Conservation (phyloP, 2,113 vertebrate species). For the Myodes glareolus region DNA sequence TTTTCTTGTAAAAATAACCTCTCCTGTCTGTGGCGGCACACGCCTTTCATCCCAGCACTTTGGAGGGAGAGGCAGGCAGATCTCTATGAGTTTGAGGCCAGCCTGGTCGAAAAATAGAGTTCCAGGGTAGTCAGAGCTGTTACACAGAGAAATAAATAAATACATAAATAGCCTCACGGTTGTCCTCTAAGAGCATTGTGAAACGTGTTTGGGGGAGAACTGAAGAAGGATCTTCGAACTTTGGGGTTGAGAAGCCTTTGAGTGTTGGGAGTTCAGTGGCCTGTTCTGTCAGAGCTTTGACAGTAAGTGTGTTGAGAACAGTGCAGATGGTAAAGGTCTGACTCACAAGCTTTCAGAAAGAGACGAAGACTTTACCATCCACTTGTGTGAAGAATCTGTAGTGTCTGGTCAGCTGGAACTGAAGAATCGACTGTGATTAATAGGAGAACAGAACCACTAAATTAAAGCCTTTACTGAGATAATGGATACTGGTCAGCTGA, state of each 20-base stretch:
- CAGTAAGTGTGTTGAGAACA: not conserved
- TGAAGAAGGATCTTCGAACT: not conserved
- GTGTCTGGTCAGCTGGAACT: not conserved
- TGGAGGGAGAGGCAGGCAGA: too few relatives aligned
- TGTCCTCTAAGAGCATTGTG: not conserved
- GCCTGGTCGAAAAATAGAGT: too few relatives aligned
- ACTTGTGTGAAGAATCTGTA: not conserved
- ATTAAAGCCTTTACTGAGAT: not conserved
- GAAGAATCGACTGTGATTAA: not conserved
- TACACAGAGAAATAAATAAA: too few relatives aligned
- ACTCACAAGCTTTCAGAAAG: not conserved
- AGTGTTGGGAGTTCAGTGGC: not conserved
- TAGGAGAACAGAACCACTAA: not conserved
- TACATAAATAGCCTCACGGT: not conserved
- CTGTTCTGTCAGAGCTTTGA: not conserved
- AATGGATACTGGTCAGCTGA: not conserved
- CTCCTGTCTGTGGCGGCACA: too few relatives aligned
- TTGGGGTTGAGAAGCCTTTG: not conserved
- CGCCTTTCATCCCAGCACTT: too few relatives aligned
- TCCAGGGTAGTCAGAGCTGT: too few relatives aligned
- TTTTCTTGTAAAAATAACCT: not conserved
- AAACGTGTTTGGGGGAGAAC: not conserved
- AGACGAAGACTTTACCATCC: not conserved
- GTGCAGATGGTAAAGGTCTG: not conserved
- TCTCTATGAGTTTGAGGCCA: too few relatives aligned